Evolutionary conservation across 1,140 invertebrate species (phyloP).

Genomic region (Rhizoglyphus robini): DNA sequence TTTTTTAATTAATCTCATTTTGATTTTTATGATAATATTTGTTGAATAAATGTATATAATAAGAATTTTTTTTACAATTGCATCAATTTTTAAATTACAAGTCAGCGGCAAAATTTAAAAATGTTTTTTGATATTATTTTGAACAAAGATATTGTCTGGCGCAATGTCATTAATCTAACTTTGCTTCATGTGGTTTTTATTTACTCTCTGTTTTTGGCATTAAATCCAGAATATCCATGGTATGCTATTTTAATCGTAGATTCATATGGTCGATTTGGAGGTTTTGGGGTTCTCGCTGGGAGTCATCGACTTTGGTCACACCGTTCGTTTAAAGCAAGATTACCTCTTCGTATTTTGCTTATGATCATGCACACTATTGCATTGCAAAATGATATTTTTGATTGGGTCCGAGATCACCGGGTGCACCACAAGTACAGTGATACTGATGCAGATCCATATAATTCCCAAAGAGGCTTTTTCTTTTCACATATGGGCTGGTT

Average conservation of each 20-base stretch:
- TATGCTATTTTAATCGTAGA: conserved; percentile 49
- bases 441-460: too few species aligned
- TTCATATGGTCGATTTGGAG: not conserved
- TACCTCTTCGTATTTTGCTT: conserved; percentile 38
- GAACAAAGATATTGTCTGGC: conserved; percentile 92
- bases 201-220: conserved; percentile 64
- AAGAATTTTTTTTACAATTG: too few species aligned
- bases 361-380: conserved; percentile 57
- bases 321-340: conserved; percentile 41
- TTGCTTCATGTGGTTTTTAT: conserved; percentile 70
- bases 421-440: too few species aligned
- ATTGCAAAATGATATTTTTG: conserved; percentile 78
- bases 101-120: too few species aligned
- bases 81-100: too few species aligned
- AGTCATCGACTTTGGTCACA: too few species aligned
- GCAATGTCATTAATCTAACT: conserved; percentile 68
- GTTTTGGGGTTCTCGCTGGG: conserved; percentile 9
- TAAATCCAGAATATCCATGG: conserved; percentile 55
- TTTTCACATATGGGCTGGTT: too few species aligned
- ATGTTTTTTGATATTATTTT: too few species aligned
- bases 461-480: too few species aligned
- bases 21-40: too few species aligned
- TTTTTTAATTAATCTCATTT: too few species aligned
- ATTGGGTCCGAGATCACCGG: conserved; percentile 86
- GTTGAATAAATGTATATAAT: too few species aligned